phyloP scores from a whole-genome alignment of 2,113 vertebrate species.

The Calyptomena viridis region DNA sequence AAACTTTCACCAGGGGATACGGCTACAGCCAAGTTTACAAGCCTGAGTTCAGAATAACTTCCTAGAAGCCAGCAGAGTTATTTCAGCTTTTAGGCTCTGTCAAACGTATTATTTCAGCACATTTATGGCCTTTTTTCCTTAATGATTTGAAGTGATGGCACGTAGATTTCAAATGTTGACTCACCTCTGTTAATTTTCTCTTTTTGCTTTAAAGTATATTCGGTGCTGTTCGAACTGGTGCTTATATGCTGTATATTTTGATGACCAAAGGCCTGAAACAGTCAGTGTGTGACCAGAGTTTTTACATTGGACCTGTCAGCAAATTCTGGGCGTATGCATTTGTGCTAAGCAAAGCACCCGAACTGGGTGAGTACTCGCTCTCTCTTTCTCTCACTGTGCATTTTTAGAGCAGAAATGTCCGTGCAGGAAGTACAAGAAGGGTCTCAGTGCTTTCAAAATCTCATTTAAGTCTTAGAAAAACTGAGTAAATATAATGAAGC shows the following conservation, averaged over 20 bases:
- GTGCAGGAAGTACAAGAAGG: background rate
- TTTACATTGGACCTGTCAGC: conserved; percentile 98
- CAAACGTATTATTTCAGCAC: background rate
- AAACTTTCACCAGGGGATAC: background rate
- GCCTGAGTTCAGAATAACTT: background rate
- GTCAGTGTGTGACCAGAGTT: conserved; percentile 98
- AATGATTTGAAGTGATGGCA: background rate
- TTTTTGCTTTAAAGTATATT: conserved; percentile 86
- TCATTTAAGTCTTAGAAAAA: background rate
- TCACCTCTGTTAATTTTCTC: conserved; percentile 60
- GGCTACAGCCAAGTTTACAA: background rate
- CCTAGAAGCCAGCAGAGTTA: background rate
- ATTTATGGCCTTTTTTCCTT: background rate
- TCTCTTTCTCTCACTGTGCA: background rate
- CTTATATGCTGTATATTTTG: conserved; percentile 96
- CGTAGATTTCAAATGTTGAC: background rate
- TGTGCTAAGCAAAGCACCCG: conserved; percentile 98
- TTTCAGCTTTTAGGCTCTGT: background rate
- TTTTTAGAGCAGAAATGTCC: background rate
- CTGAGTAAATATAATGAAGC: background rate
- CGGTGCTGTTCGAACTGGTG: conserved; percentile 96
- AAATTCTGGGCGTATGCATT: conserved; percentile 99
- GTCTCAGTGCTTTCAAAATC: background rate
- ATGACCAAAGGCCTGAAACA: conserved; percentile 98
- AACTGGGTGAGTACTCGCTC: conserved; percentile 88